Base-by-base conservation (phyloP, 2,113 vertebrate genomes). In the Antechinus stuartii region DNA sequence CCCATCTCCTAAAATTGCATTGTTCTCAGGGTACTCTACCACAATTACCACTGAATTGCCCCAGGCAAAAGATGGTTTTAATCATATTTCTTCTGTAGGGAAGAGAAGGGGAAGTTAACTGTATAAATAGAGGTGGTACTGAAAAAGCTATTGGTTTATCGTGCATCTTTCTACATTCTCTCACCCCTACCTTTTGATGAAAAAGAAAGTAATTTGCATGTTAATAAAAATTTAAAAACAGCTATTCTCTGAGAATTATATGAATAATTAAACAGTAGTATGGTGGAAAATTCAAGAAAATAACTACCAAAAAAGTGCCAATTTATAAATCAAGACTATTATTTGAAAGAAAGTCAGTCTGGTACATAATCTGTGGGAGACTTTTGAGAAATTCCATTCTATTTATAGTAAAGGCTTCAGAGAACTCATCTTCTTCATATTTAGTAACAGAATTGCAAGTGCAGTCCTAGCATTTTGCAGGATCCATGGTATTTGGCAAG, bases 401-500 rank as follows among this genome's bases (percentile, higher is more conserved):
- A 98, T 98, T 98, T 98, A 98, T 98, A 98, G 97, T 26, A 97
- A 98, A 91, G 53, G 4, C 96, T 98, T 76, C 93, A 97, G 97
- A 98, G 94, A 91, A n/a, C 93, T 94, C 94, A 97, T 89, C 92
- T 98, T 55, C 97, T 98, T 98, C 97, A 92, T 96, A 97, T 96
- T 96, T 98, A 97, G 98, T 96, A 98, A 98, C 98, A 98, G 97
- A 98, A 98, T 98, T 98, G 97, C 96, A 98, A 95, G 96, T 97
- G 97, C 98, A 98, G 96, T 97, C 98, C 97, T 98, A 98, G 97
- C 98, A 98, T 97, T 98, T 98, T 98, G 94, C 97, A 95, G 95
- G 54, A 97, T 98, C 96, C 96, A 57, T 53, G 46, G 95, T 93
- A 96, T 90, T 98, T 98, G 96, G 97, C 97, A 98, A 95, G 89